Evolutionary conservation across 2,113 vertebrate species (phyloP).

Genomic region (Elanoides forficatus): DNA sequence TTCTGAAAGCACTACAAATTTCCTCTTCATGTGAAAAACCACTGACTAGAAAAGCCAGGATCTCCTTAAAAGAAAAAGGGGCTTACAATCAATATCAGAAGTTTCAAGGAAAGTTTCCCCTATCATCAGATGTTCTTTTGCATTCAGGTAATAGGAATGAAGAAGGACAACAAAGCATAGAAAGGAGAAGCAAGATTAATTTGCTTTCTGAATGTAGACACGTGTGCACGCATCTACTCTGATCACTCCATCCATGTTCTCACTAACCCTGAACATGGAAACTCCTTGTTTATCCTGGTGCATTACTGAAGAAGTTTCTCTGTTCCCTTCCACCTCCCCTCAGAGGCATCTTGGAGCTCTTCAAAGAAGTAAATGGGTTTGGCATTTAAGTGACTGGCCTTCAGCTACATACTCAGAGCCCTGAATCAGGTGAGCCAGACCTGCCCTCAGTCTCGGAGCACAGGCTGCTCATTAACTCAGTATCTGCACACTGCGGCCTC

Average conservation of each 20-base stretch:
- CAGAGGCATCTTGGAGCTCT: neutral
- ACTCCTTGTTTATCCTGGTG: neutral
- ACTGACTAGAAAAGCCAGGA: neutral
- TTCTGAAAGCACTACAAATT: neutral
- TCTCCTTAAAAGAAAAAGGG: neutral
- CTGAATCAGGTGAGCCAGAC: neutral
- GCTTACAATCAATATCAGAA: neutral
- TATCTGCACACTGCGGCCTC: neutral
- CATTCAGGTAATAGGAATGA: neutral
- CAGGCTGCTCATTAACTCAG: neutral
- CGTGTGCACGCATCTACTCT: neutral
- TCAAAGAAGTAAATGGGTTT: neutral
- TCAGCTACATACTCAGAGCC: neutral
- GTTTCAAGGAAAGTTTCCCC: neutral
- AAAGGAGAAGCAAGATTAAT: neutral
- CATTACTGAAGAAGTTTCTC: neutral
- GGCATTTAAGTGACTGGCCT: neutral
- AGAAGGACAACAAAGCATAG: neutral
- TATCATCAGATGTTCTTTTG: neutral
- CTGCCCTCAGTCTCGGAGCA: neutral
- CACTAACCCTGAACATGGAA: neutral
- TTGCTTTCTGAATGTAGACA: neutral
- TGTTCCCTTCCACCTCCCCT: neutral
- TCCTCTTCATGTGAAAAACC: neutral
- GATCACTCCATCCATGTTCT: neutral